Evolutionary conservation across 2,113 vertebrate species (phyloP), one percentile per base, ranked within the genome.

Genomic region (Falcunculus frontatus): DNA sequence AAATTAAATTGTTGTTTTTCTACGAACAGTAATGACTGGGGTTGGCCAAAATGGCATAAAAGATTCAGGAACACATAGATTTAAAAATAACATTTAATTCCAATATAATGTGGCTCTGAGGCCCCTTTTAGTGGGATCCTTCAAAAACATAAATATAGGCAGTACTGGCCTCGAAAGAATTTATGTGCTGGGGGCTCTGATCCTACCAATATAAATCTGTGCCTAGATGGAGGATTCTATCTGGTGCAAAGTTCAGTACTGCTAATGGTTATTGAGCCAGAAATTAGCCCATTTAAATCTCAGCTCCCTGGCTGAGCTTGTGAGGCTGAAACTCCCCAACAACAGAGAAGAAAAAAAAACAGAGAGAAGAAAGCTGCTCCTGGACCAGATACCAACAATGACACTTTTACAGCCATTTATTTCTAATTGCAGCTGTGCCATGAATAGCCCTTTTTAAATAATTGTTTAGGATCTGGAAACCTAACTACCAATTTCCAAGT

Each of bases 21-120:
- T 82, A 68, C 49, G 65, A 75, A 68, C 27, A 52, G 35, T 64
- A 91, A 84, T 47, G 42, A 25, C 72, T 83, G 26, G 30, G 50
- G 15, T 62, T 88, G 33, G 33, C 59, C 64, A 90, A 94, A 91
- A 69, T 13, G 35, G 20, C 14, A 6, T 72, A 65, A 88, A 23
- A 3, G 37, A 62, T 87, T 87, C 76, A 70, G 90, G 68, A 95
- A 69, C 27, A 67, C 64, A 80, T 23, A 91, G 82, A 77, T 90
- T 94, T 91, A 41, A 92, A 87, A 96, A 90, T 84, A 90, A 78
- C 63, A 60, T 88, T 80, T 86, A 86, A 81, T 91, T 92, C 47
- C 26, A 25, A 23, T 75, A 72, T 62, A 76, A 69, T 88, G 30
- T 65, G 65, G 26, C 62, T 97, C 84, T 35, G 25, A 95, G 87